Conservation (phyloP, 2,113 vertebrate species). For the Progne subis region DNA sequence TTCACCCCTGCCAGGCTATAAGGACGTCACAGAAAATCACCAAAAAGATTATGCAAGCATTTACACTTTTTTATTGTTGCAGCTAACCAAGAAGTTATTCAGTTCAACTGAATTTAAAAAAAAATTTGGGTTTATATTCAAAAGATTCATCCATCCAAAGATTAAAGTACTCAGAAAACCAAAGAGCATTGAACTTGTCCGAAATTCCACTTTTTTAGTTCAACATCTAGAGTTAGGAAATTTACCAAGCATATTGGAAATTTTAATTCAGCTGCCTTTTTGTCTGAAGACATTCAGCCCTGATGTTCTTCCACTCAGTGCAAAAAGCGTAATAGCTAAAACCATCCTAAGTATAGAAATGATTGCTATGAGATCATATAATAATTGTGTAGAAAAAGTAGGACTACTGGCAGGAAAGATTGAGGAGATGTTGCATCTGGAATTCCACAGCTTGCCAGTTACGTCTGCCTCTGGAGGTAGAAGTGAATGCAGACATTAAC, state of each 20-base stretch:
- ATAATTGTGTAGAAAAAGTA: background rate
- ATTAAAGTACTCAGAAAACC: background rate
- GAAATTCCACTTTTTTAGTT: background rate
- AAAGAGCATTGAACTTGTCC: background rate
- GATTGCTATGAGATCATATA: background rate
- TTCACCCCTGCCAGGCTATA: background rate
- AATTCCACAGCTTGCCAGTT: background rate
- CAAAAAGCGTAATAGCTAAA: background rate
- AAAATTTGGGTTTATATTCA: background rate
- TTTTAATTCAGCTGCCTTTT: conserved; percentile 22
- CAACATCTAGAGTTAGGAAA: background rate
- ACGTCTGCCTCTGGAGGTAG: background rate
- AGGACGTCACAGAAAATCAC: background rate
- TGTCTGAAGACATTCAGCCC: background rate
- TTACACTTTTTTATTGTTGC: background rate
- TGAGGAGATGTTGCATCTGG: background rate
- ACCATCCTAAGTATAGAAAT: conserved; percentile 1
- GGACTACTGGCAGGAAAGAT: background rate
- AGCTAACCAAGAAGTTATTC: background rate
- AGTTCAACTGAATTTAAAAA: background rate
- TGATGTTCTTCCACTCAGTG: background rate
- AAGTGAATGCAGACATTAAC: background rate
- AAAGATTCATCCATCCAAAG: background rate
- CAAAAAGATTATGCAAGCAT: background rate
- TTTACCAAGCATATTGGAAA: background rate